phyloP scores from a whole-genome alignment of 2,888 invertebrate genomes.

The Synergus itoensis region DNA sequence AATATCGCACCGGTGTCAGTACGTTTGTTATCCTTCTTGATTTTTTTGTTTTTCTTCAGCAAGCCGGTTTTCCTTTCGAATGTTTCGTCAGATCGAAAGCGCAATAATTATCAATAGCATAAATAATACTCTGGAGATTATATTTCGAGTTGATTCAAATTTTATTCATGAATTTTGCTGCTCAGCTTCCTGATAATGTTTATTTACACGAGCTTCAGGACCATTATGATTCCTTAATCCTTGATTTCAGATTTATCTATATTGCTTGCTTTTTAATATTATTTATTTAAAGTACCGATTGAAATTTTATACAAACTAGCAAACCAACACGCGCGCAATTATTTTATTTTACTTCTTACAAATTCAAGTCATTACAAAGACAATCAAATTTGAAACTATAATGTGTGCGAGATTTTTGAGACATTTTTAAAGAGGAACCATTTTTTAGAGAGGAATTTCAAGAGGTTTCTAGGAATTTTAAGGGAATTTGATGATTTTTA shows the following conservation, averaged over 20 bases:
- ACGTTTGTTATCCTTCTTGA: not conserved
- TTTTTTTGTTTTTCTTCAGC: constrained; percentile 5
- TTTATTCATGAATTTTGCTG: constrained; percentile 11
- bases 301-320: no score
- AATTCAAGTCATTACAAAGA: not conserved
- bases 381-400: no score
- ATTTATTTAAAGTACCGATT: not conserved
- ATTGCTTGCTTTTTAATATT: not conserved
- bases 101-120: constrained; percentile 31
- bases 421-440: no score
- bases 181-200: not conserved
- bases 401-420: no score
- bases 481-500: no score
- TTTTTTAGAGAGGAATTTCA: no score
- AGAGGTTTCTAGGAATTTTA: no score
- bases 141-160: not conserved
- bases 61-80: constrained; percentile 9
- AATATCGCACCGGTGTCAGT: constrained; percentile 18
- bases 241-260: no score
- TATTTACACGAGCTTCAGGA: not conserved
- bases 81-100: constrained; percentile 19
- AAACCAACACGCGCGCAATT: not conserved
- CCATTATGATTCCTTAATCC: not conserved
- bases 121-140: not conserved
- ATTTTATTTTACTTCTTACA: not conserved